These are phyloP conservation scores for rabbit (Oryctolagus cuniculus) DNA, from an alignment of 2,113 vertebrate genomes.

Conservation along the genomic window DNA sequence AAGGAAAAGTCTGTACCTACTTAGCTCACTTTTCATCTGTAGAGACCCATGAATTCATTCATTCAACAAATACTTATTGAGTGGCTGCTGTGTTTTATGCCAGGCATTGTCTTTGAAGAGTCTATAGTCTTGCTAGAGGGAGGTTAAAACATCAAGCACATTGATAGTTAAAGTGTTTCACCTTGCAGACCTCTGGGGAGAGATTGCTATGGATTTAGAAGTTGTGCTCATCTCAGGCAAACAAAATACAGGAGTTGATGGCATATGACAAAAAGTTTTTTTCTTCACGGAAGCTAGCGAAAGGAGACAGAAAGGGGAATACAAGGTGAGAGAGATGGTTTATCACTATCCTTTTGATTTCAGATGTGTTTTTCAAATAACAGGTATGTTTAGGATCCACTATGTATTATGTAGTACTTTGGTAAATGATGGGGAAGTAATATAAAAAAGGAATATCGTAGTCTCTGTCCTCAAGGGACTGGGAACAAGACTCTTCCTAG, in stretches of 20 bases:
- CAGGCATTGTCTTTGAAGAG: constrained; percentile 61
- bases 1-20: neutral
- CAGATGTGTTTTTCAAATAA: constrained; percentile 67
- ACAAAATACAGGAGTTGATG: constrained; percentile 72
- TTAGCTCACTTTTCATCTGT: constrained; percentile 4
- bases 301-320: constrained; percentile 79
- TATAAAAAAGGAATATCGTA: constrained; percentile 3
- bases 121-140: constrained; percentile 55
- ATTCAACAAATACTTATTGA: constrained; percentile 41
- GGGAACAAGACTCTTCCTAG: neutral
- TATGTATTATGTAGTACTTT: constrained; percentile 51
- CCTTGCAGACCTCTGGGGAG: constrained; percentile 79
- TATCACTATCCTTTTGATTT: constrained; percentile 71
- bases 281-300: constrained; percentile 79
- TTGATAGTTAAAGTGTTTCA: constrained; percentile 77
- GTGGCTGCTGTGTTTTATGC: constrained; percentile 51
- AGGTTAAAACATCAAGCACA: constrained; percentile 70
- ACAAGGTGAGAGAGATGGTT: constrained; percentile 80
- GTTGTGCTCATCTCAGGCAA: constrained; percentile 80
- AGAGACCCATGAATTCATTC: constrained; percentile 24
- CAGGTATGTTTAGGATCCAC: constrained; percentile 48
- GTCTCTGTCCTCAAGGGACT: neutral
- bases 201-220: constrained; percentile 80
- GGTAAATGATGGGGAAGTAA: constrained; percentile 48
- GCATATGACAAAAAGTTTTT: constrained; percentile 73